phyloP scores from a whole-genome alignment of 2,113 vertebrate genomes.

The Ariopsis seemanni region DNA sequence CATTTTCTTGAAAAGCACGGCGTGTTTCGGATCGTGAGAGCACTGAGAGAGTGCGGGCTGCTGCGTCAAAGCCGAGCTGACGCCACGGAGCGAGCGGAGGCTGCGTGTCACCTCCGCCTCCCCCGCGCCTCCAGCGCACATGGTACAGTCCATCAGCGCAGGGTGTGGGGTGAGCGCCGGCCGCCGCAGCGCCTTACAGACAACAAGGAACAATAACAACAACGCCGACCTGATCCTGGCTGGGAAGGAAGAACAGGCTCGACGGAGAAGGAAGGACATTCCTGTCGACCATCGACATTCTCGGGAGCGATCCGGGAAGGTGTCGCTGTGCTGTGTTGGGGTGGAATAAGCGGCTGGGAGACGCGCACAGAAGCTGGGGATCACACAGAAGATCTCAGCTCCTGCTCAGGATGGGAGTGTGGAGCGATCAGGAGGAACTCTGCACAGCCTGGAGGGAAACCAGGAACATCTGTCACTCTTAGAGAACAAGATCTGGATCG shows the following conservation, averaged over 20 bases:
- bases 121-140: slow-evolving; percentile 31
- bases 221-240: slow-evolving; percentile 59
- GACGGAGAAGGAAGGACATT: slow-evolving; percentile 42
- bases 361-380: slow-evolving; percentile 41
- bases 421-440: background rate
- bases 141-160: slow-evolving; percentile 69
- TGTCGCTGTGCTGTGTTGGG: background rate
- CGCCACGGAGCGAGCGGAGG: slow-evolving; percentile 21
- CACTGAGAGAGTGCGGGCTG: slow-evolving; percentile 27
- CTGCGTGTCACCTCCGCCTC: slow-evolving; percentile 12
- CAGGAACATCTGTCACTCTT: background rate
- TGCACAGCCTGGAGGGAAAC: background rate
- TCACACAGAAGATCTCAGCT: slow-evolving; percentile 12
- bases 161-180: slow-evolving; percentile 70
- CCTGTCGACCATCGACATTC: background rate
- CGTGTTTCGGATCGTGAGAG: slow-evolving; percentile 34
- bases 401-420: slow-evolving; percentile 47
- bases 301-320: background rate
- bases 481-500: background rate
- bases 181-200: slow-evolving; percentile 62
- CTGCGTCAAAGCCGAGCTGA: slow-evolving; percentile 54
- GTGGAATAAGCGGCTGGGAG: background rate
- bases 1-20: background rate
- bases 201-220: slow-evolving; percentile 67
- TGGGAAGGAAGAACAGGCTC: slow-evolving; percentile 60